These are phyloP conservation scores for Crotalus viridis DNA, from an alignment of 2,113 vertebrate genomes.

Conservation along the genomic window DNA sequence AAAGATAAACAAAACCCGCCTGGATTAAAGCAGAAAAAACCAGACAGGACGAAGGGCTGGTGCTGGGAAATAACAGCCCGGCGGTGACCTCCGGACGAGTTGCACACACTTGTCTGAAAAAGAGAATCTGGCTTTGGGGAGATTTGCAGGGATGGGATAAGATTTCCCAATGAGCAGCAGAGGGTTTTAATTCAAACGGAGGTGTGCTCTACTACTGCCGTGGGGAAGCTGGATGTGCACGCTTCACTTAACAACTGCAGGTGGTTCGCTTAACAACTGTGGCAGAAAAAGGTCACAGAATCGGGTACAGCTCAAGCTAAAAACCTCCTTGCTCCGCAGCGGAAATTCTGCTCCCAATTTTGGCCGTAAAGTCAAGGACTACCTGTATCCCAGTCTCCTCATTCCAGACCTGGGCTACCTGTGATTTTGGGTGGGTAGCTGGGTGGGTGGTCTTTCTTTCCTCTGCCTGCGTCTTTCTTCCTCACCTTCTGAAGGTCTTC, in stretches of 20 bases:
- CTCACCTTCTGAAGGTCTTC: constrained; percentile 89
- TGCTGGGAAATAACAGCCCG: background rate
- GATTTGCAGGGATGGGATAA: background rate
- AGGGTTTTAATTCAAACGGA: background rate
- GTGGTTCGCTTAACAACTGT: background rate
- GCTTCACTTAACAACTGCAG: background rate
- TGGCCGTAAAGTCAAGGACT: background rate
- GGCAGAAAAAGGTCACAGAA: background rate
- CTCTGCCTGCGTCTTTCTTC: constrained; percentile 20
- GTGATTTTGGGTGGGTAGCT: background rate
- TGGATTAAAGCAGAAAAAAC: background rate
- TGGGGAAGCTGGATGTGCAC: background rate
- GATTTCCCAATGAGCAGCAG: background rate
- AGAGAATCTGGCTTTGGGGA: background rate
- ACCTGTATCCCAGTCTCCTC: background rate
- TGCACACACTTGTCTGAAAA: background rate
- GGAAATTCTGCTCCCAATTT: background rate
- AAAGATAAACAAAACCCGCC: background rate
- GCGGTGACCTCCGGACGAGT: background rate
- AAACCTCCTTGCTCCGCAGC: fast-evolving
- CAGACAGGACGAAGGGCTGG: background rate
- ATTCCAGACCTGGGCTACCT: background rate
- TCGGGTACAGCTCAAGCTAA: background rate
- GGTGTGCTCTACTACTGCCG: background rate
- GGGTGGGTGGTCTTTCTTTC: background rate